These are phyloP conservation scores for Enteromius unitaeniatus DNA, from an alignment of 2,797 vertebrate genomes.

Conservation along the genomic window DNA sequence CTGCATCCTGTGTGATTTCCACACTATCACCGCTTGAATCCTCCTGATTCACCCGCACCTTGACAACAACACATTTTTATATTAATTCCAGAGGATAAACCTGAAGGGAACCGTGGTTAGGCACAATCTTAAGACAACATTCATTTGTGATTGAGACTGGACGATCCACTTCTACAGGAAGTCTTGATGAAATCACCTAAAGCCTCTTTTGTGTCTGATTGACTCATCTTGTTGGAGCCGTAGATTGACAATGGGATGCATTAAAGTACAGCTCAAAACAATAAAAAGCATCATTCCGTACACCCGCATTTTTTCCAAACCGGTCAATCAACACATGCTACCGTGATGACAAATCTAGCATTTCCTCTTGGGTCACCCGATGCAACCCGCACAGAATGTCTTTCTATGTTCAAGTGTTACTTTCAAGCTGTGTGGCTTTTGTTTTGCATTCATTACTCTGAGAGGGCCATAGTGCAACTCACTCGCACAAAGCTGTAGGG, in stretches of 20 bases:
- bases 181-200: slow-evolving; percentile 1
- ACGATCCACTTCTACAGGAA: slow-evolving; percentile 16
- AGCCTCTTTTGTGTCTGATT: slow-evolving; percentile 21
- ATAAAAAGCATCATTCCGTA: slow-evolving; percentile 42
- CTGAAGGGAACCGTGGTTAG: neutral
- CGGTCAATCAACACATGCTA: slow-evolving; percentile 70
- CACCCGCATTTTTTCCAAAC: slow-evolving; percentile 31
- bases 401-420: slow-evolving; percentile 39
- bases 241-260: slow-evolving; percentile 10
- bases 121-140: slow-evolving; percentile 16
- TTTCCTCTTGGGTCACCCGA: slow-evolving; percentile 42
- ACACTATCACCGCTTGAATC: slow-evolving; percentile 82
- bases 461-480: slow-evolving; percentile 74
- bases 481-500: slow-evolving; percentile 97
- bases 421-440: slow-evolving; percentile 31
- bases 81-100: slow-evolving; percentile 46
- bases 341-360: slow-evolving; percentile 31
- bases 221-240: slow-evolving; percentile 36
- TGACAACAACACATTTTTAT: slow-evolving; percentile 58
- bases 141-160: neutral
- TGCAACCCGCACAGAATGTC: slow-evolving; percentile 36
- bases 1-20: slow-evolving; percentile 80
- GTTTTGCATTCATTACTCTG: slow-evolving; percentile 57
- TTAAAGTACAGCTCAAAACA: slow-evolving; percentile 46
- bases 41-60: slow-evolving; percentile 98